Conservation (phyloP, 2,888 invertebrate genomes). For the Dermolepida albohirtum region DNA sequence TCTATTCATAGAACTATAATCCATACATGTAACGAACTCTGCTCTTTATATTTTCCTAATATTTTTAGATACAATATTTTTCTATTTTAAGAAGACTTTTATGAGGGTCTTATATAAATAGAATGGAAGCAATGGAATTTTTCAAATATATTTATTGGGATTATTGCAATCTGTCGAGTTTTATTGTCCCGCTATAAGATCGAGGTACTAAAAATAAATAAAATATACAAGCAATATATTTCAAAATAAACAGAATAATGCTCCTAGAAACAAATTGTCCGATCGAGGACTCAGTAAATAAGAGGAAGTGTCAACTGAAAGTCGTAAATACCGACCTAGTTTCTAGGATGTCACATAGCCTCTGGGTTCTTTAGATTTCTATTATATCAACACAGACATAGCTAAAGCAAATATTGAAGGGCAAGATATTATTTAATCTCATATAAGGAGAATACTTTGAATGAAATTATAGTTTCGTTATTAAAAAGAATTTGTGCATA, state of each 20-base stretch:
- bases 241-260: constrained; percentile 39
- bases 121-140: no score
- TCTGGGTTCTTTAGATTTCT: background rate
- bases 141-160: no score
- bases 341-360: constrained; percentile 26
- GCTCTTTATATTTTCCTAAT: no score
- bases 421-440: background rate
- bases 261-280: constrained; percentile 32
- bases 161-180: background rate
- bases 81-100: no score
- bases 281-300: constrained; percentile 37
- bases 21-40: no score
- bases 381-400: background rate
- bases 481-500: no score
- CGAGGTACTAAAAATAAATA: constrained; percentile 17
- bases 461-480: no score
- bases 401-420: background rate
- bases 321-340: constrained; percentile 39
- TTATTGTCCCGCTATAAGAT: constrained; percentile 20
- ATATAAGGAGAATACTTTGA: background rate
- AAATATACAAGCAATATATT: constrained; percentile 37
- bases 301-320: constrained; percentile 28
- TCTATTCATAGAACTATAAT: no score
- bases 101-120: no score
- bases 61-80: no score